These are phyloP conservation scores for Tyrannus savana DNA, from an alignment of 2,113 vertebrate species.

Conservation along the genomic window DNA sequence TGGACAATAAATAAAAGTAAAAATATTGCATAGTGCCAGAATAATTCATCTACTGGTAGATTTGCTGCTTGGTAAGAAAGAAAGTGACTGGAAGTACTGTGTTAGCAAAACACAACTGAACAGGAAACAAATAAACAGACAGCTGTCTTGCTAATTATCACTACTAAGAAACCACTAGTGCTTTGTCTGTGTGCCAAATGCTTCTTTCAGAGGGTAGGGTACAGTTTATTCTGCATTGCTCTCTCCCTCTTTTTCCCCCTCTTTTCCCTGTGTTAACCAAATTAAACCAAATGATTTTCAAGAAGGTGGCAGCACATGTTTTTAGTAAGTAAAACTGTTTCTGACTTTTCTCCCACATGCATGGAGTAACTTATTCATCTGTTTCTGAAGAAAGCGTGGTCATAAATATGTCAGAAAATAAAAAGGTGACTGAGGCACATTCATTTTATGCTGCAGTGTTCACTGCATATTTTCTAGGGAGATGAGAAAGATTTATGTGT, in stretches of 20 bases:
- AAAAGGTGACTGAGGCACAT: not conserved
- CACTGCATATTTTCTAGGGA: not conserved
- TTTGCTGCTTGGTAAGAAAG: not conserved
- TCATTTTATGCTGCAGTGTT: not conserved
- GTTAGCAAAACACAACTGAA: not conserved
- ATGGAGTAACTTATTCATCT: not conserved
- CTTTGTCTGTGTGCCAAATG: not conserved
- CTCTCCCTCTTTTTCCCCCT: not conserved
- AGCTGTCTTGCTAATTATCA: not conserved
- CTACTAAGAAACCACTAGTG: not conserved
- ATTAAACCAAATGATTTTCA: not conserved
- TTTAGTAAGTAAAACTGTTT: not conserved
- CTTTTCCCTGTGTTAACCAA: not conserved
- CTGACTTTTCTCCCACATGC: not conserved
- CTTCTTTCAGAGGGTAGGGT: not conserved
- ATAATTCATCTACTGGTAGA: not conserved
- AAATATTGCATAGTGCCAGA: not conserved
- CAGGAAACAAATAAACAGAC: not conserved
- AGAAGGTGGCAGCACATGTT: not conserved
- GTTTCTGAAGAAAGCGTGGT: not conserved
- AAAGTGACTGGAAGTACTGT: not conserved
- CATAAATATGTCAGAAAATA: not conserved
- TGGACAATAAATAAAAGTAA: not conserved
- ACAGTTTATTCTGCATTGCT: not conserved
- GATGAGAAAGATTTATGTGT: not conserved